A percentile compares a stretch with the other conserved stretches of the same genome.
These are phyloP conservation scores for Agapetus fuscipes DNA, from an alignment of 2,888 invertebrate genomes.

Conservation along the genomic window DNA sequence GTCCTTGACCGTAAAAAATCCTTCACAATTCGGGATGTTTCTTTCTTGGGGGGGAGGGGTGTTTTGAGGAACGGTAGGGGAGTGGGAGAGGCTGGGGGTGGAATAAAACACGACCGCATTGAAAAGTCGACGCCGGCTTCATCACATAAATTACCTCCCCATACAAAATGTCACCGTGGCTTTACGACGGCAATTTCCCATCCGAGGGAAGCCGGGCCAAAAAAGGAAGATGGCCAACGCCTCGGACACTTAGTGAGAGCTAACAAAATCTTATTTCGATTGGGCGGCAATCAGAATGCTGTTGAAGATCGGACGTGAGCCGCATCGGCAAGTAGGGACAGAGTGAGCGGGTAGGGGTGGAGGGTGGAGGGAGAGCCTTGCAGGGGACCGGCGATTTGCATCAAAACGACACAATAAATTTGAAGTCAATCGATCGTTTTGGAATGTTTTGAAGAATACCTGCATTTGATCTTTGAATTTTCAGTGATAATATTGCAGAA, in stretches of 20 bases:
- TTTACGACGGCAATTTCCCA: conserved; percentile 20
- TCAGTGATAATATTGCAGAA: too few relatives aligned
- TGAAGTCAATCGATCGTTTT: too few relatives aligned
- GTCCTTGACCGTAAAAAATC: too few relatives aligned
- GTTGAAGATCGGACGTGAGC: conserved; percentile 45
- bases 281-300: conserved; percentile 47
- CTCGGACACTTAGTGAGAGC: conserved; percentile 35
- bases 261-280: conserved; percentile 49
- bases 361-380: conserved; percentile 27
- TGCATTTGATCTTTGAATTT: too few relatives aligned
- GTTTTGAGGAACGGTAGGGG: not conserved
- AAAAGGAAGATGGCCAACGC: conserved; percentile 16
- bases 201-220: conserved; percentile 16
- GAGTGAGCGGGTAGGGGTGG: conserved; percentile 24
- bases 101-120: conserved; percentile 13
- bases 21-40: too few relatives aligned
- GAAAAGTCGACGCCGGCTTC: conserved; percentile 17
- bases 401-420: too few relatives aligned
- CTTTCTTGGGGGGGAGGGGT: too few relatives aligned
- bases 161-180: conserved; percentile 17
- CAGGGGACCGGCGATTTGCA: too few relatives aligned
- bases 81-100: conserved; percentile 1
- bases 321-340: conserved; percentile 33
- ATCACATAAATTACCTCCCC: conserved; percentile 19
- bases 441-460: too few relatives aligned